These are phyloP conservation scores for Leptopilina clavipes DNA, from an alignment of 1,140 invertebrate species.

Conservation along the genomic window DNA sequence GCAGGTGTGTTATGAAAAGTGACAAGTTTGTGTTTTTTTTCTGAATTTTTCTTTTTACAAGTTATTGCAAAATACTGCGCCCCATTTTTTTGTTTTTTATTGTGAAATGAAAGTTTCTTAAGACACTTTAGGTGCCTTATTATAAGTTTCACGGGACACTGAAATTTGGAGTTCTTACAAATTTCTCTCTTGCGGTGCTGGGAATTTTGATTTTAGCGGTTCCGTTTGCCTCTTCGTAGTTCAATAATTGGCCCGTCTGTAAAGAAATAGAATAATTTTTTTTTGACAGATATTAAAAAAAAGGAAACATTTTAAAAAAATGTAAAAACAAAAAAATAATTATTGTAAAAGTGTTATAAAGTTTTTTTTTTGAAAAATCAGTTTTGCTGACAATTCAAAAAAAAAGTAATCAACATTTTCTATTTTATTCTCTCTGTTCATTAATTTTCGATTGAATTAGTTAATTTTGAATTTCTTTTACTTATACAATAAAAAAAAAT, in stretches of 20 bases:
- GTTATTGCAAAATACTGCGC: conserved; percentile 2
- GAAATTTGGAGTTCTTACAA: neutral
- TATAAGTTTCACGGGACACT: neutral
- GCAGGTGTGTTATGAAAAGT: conserved; percentile 16
- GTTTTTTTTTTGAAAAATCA: conserved; percentile 9
- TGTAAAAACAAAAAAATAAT: conserved; percentile 13
- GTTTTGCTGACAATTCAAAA: conserved; percentile 19
- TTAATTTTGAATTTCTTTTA: neutral
- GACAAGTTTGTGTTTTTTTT: neutral
- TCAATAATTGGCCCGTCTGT: conserved; percentile 13
- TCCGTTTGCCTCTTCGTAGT: neutral
- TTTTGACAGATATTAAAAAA: neutral
- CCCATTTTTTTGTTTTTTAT: neutral
- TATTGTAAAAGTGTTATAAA: conserved; percentile 28
- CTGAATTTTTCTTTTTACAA: neutral
- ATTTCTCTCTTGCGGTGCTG: conserved; percentile 10
- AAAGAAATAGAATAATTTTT: neutral
- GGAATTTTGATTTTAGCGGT: neutral
- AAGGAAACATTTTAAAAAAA: neutral
- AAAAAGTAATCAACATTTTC: neutral
- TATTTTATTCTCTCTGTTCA: no score
- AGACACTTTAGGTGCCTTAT: conserved; percentile 30
- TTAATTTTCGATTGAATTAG: neutral
- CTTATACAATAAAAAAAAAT: neutral
- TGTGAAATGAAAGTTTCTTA: conserved; percentile 14